Base-by-base conservation (phyloP, 2,797 vertebrate genomes). In the Tapirus indicus region DNA sequence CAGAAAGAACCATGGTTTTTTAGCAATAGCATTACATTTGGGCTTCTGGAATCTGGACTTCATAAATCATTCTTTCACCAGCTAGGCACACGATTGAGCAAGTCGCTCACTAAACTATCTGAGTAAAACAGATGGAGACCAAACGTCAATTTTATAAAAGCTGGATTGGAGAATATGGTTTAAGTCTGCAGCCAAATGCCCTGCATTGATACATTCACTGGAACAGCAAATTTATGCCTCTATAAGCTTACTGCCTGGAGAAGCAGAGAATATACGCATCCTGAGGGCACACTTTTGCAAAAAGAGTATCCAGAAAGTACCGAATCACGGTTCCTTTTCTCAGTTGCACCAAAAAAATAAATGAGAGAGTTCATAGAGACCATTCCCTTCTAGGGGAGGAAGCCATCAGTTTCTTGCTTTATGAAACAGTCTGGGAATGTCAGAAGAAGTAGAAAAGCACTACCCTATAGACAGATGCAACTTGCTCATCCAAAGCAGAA, bases 51-150 rank as follows among this genome's bases (percentile, higher is more conserved):
- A 52, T 88, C 27, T 69, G 29, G 52, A 64, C 38, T 32, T 71
- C 29, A 44, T 38, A 75, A 41, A 27, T 64, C 14, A 18, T 44
- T 69, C 47, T 94, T 83, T 79, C 10, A 17, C 16, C n/a, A 68
- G 25, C 8, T 21, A 16, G 77, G 25, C 13, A 74, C 69, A 62
- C 12, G n/a, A 7, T 49, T 6, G 47, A 80, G 13, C 27, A 66
- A 79, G 38, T 64, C 14, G 1, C 13, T 69, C 38, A 38, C 32
- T 83, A 88, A 95, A 84, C 77, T 64, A 86, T 85, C 27, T 68
- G 69, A 82, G 10, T 32, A 60, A 96, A 95, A 82, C 75, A 84
- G 75, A 89, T 86, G 88, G 94, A 89, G 56, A 94, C 58, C 49
- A 92, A 80, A 94, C 82, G 49, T 14, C 14, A 52, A 54, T 84